Base-by-base conservation (phyloP, 2,113 vertebrate genomes). In the Macquaria ambigua region DNA sequence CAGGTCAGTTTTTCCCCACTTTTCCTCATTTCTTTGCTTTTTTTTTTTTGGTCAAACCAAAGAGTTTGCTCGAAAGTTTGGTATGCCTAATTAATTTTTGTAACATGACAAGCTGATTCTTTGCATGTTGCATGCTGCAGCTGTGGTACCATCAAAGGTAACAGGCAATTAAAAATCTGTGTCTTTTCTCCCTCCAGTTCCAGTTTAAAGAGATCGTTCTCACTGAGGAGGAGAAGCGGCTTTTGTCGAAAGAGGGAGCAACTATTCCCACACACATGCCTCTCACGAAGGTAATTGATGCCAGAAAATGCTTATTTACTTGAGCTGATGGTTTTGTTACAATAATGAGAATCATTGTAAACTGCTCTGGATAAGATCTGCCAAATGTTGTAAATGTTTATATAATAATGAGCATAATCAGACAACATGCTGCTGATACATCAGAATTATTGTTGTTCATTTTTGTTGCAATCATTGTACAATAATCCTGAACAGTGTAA, bases 201-300 rank as follows among this genome's bases (percentile, higher is more conserved):
- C 89, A 93, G 61, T 95, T 95, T 62, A 94, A 96, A 82, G 94
- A 94, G 31, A 93, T 99, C 14, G 68, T 95, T 39, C 94, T 99
- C 83, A 97, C 96, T 0, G 96, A 97, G 25, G 97, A 98, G 72
- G 97, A 98, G 90, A 96, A 92, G 70, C 93, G 95, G 14, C 95
- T 98, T 6, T 89, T 98, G 92, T 89, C 94, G 2, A 98, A 97
- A 86, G 97, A 98, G 85, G 97, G 97, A 6, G 70, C 94, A 41
- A 86, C 92, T 0, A 93, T 99, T 83, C 97, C 97, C 1, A 70
- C 90, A 12, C 89, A 94, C 62, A 94, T 97, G 91, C 97, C 97
- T 63, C 96, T 98, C 56, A 97, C 95, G n/a, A 97, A 97, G 96
- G 98, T 99, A 93, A 92, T 81, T 23, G 9, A 23, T 68, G 28